Conservation (phyloP, 92 coral and sea anemone species). For the Metridium senile region DNA sequence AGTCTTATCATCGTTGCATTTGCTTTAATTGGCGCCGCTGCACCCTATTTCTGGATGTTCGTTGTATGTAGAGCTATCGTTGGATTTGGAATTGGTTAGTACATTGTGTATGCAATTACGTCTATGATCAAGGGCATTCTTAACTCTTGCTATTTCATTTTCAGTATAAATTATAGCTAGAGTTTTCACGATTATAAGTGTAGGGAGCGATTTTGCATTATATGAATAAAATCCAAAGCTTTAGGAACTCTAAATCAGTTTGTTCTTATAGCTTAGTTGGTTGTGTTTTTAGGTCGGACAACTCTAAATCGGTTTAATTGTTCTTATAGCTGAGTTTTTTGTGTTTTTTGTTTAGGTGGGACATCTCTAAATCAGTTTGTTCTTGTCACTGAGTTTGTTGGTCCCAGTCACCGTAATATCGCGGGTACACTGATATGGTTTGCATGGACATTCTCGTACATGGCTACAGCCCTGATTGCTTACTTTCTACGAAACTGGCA, state of each 20-base stretch:
- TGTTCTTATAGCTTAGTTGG: no score
- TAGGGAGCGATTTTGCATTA: no score
- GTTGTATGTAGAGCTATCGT: conserved; percentile 66
- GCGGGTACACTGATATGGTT: conserved; percentile 61
- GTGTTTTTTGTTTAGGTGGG: conserved; percentile 53
- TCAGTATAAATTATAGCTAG: no score
- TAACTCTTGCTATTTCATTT: no score
- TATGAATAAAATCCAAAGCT: no score
- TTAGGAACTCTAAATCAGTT: no score
- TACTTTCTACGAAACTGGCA: conserved; percentile 82
- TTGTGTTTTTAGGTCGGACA: no score
- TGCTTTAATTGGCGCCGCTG: conserved; percentile 62
- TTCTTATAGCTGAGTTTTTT: no score
- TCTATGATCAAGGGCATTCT: no score
- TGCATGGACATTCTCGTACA: conserved; percentile 59
- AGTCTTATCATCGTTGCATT: conserved; percentile 46
- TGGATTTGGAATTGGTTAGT: conserved; percentile 80
- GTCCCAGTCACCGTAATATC: conserved; percentile 65
- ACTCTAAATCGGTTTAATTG: no score
- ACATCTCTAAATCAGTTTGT: conserved; percentile 69
- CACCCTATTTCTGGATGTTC: conserved; percentile 75
- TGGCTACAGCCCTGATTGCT: conserved; percentile 63
- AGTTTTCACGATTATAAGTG: no score
- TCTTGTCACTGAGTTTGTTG: conserved; percentile 72
- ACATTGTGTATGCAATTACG: neutral